phyloP scores from a whole-genome alignment of 2,888 invertebrate species.

The Acanthacorydalis orientalis region DNA sequence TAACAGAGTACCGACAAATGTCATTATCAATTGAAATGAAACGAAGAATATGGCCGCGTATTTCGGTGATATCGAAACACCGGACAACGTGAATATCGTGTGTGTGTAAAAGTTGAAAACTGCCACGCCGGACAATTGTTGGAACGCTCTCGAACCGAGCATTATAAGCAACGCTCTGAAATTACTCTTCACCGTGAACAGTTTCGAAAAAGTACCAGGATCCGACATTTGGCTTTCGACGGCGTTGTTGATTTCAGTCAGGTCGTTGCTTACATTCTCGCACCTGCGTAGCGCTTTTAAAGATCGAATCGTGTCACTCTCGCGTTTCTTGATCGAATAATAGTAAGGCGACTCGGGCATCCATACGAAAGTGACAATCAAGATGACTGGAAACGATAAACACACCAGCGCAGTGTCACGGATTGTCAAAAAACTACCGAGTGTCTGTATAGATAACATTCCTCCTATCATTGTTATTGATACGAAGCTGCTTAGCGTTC shows the following conservation, averaged over 20 bases:
- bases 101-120: slow-evolving; percentile 44
- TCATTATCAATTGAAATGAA: slow-evolving; percentile 37
- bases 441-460: slow-evolving; percentile 40
- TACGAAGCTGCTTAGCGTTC: slow-evolving; percentile 42
- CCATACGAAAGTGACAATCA: slow-evolving; percentile 37
- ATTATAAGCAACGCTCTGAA: slow-evolving; percentile 9
- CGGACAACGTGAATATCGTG: slow-evolving; percentile 36
- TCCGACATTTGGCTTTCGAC: slow-evolving; percentile 7
- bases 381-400: slow-evolving; percentile 34
- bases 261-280: slow-evolving; percentile 22
- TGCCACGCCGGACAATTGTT: slow-evolving; percentile 22
- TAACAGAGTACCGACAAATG: slow-evolving; percentile 34
- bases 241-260: slow-evolving; percentile 4
- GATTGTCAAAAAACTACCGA: slow-evolving; percentile 38
- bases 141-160: slow-evolving; percentile 7
- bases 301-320: slow-evolving; percentile 28
- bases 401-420: slow-evolving; percentile 33
- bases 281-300: slow-evolving; percentile 38
- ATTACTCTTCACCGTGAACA: slow-evolving; percentile 8
- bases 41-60: slow-evolving; percentile 40
- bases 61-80: slow-evolving; percentile 29
- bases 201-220: slow-evolving; percentile 5
- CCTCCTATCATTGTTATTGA: slow-evolving; percentile 37
- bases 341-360: slow-evolving; percentile 45
- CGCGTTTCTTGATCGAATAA: slow-evolving; percentile 21